These are phyloP conservation scores for Pseudochromis fuscus DNA, from an alignment of 2,797 vertebrate genomes.

Conservation along the genomic window DNA sequence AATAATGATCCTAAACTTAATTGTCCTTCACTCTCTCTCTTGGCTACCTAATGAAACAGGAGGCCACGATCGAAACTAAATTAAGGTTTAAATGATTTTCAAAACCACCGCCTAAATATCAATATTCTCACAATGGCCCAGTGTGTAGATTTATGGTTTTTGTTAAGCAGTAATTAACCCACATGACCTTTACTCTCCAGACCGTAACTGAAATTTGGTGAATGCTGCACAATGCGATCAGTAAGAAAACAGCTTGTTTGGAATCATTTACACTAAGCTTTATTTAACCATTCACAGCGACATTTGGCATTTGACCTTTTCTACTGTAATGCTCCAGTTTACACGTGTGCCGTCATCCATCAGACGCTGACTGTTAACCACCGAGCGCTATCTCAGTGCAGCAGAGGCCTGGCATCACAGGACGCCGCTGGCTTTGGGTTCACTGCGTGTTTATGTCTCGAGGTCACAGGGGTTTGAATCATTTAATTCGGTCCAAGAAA, in stretches of 20 bases:
- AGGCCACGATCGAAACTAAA: no score
- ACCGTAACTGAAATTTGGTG: not conserved
- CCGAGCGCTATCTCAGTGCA: conserved; percentile 29
- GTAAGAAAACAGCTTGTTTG: not conserved
- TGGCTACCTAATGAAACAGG: no score
- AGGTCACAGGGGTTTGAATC: conserved; percentile 32
- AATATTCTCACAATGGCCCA: no score
- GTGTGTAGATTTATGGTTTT: no score
- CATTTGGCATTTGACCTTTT: conserved; percentile 25
- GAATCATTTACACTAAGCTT: conserved; percentile 7
- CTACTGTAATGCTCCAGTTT: conserved; percentile 15
- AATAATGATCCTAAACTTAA: no score
- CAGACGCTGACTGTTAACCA: conserved; percentile 16
- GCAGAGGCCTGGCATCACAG: conserved; percentile 32
- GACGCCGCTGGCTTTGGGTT: conserved; percentile 12
- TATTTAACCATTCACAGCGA: not conserved
- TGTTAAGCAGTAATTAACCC: no score
- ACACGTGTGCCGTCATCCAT: conserved; percentile 18
- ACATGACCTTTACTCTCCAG: no score
- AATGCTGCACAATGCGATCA: not conserved
- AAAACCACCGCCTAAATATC: no score
- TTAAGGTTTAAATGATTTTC: no score
- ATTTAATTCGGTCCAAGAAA: conserved; percentile 34
- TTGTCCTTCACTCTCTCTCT: no score
- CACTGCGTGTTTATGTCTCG: conserved; percentile 17